Percentiles rank a stretch among this genome's conserved stretches.
phyloP scores from a whole-genome alignment of 64 coral and sea anemone species.

The Porites australiensis region DNA sequence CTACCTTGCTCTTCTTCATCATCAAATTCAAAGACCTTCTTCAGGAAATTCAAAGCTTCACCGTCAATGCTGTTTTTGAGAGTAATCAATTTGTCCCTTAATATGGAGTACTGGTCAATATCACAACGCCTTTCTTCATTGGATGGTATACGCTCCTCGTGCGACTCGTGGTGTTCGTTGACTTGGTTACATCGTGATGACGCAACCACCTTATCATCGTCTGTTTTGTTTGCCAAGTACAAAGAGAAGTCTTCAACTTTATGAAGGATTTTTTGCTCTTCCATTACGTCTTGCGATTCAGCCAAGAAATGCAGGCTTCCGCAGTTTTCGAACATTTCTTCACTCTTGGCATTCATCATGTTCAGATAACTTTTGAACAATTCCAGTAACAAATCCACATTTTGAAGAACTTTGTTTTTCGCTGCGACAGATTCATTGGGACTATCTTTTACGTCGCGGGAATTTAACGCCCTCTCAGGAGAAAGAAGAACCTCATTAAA shows the following conservation, averaged over 20 bases:
- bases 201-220: constrained; percentile 87
- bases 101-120: neutral
- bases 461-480: neutral
- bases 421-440: neutral
- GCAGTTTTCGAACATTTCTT: constrained; percentile 19
- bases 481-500: neutral
- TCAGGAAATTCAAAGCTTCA: constrained; percentile 56
- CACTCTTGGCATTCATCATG: constrained; percentile 28
- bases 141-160: constrained; percentile 5
- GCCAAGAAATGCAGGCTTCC: neutral
- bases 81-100: constrained; percentile 38
- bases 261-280: neutral
- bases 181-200: constrained; percentile 20
- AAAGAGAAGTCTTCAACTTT: constrained; percentile 25
- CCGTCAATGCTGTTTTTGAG: constrained; percentile 47
- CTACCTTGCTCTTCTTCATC: neutral
- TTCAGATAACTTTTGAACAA: constrained; percentile 52
- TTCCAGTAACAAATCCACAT: constrained; percentile 39
- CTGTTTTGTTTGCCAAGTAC: constrained; percentile 79
- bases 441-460: neutral
- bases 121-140: neutral
- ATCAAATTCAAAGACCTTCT: constrained; percentile 65
- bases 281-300: constrained; percentile 4
- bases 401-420: constrained; percentile 61
- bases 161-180: neutral